Conservation (phyloP, 2,888 invertebrate genomes). For the Lordiphosa fenestrarum region DNA sequence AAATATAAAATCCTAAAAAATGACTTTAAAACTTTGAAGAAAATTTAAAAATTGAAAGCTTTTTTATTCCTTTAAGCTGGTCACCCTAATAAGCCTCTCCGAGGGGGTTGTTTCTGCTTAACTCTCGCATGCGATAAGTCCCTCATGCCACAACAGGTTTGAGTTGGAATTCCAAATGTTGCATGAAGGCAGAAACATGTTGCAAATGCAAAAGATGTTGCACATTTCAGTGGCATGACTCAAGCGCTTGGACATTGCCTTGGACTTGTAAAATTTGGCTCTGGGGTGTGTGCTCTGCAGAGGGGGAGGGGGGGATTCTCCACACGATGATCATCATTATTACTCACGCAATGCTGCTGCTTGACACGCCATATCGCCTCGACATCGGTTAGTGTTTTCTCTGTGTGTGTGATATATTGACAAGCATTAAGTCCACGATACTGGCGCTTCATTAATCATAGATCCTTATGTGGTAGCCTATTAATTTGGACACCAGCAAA, state of each 20-base stretch:
- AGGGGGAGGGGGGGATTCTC: conserved; percentile 1
- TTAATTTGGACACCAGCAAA: conserved; percentile 48
- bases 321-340: conserved; percentile 42
- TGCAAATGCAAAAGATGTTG: conserved; percentile 40
- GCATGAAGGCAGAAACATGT: conserved; percentile 51
- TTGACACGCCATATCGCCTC: conserved; percentile 33
- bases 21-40: no score
- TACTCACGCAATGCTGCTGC: conserved; percentile 34
- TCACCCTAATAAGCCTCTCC: conserved; percentile 21
- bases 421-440: conserved; percentile 59
- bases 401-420: conserved; percentile 66
- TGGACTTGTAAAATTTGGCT: conserved; percentile 36
- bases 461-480: conserved; percentile 51
- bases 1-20: no score
- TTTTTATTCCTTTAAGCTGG: conserved; percentile 23
- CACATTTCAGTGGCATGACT: conserved; percentile 8
- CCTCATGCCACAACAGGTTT: conserved; percentile 52
- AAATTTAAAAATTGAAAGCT: no score
- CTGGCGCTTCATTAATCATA: conserved; percentile 65
- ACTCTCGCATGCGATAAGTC: conserved; percentile 56
- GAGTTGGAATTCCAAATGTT: conserved; percentile 45
- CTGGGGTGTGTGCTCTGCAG: conserved; percentile 21
- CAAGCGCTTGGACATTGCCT: conserved; percentile 21
- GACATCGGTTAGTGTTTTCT: conserved; percentile 38
- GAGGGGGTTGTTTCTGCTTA: conserved; percentile 36